Percentiles rank a stretch among this genome's conserved stretches.
Evolutionary conservation across 2,797 vertebrate species (phyloP).

Genomic region (Natrix natrix): DNA sequence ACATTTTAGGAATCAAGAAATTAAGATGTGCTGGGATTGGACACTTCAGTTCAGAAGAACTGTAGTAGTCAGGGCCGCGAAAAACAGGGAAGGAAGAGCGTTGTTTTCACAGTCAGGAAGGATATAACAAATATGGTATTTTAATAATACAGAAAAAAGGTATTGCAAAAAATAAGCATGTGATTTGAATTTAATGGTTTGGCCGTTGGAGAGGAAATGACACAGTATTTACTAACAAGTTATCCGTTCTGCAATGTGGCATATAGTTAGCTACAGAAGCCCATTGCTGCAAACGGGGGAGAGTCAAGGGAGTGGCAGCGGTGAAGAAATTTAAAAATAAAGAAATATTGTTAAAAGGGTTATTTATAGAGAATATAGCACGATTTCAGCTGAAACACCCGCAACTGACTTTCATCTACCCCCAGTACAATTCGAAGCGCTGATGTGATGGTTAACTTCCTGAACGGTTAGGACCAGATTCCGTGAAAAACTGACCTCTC

Average conservation of each 20-base stretch:
- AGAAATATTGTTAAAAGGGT: background rate
- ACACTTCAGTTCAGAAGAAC: background rate
- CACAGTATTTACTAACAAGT: background rate
- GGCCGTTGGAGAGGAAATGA: background rate
- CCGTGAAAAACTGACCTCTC: background rate
- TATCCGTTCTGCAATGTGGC: background rate
- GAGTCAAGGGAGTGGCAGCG: background rate
- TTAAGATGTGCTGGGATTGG: background rate
- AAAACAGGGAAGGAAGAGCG: background rate
- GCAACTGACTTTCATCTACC: background rate
- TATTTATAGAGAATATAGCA: background rate
- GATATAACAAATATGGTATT: background rate
- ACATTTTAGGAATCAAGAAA: background rate
- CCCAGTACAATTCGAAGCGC: background rate
- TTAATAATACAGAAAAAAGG: background rate
- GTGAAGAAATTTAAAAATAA: background rate
- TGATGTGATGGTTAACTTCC: background rate
- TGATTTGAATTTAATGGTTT: background rate
- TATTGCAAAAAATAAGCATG: background rate
- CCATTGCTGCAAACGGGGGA: background rate
- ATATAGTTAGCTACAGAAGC: background rate
- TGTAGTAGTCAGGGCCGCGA: background rate
- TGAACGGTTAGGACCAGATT: background rate
- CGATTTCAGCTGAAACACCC: background rate
- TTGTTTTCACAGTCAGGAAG: background rate